Percentiles rank a stretch among this genome's conserved stretches.
These are phyloP conservation scores for Lepilemur ruficaudatus DNA, from an alignment of 2,797 vertebrate species.

Conservation along the genomic window DNA sequence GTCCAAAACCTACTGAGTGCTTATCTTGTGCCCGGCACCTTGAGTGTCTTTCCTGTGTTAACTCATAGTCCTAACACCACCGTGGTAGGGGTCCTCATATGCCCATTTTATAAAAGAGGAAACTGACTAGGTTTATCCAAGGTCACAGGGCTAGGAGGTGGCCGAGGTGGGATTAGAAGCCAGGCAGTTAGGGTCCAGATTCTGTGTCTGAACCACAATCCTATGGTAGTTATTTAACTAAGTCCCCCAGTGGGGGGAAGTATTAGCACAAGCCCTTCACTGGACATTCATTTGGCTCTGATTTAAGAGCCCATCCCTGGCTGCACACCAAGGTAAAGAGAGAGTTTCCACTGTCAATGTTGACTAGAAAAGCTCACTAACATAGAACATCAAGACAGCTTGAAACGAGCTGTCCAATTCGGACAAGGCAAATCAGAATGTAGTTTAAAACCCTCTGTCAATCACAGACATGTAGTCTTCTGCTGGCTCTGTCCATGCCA, in stretches of 20 bases:
- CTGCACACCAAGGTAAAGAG: not conserved
- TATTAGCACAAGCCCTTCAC: not conserved
- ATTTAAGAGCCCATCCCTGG: not conserved
- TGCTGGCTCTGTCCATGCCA: not conserved
- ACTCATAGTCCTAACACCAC: not conserved
- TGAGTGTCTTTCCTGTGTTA: not conserved
- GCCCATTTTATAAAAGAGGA: not conserved
- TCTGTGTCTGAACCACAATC: not conserved
- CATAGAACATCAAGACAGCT: not conserved
- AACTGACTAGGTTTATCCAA: not conserved
- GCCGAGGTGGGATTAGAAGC: not conserved
- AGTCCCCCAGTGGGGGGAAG: not conserved
- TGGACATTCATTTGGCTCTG: not conserved
- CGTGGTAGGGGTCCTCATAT: not conserved
- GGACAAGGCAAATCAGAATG: not conserved
- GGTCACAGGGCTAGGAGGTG: not conserved
- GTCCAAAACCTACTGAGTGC: not conserved
- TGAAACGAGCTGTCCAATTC: not conserved
- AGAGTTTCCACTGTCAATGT: not conserved
- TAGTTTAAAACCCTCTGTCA: not conserved
- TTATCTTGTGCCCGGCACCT: not conserved
- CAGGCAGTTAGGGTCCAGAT: not conserved
- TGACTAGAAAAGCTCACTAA: slow-evolving; percentile 11
- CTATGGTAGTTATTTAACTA: not conserved
- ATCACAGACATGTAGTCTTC: not conserved